Evolutionary conservation across 2,888 invertebrate species (phyloP).

Genomic region (Slavum lentiscoides): DNA sequence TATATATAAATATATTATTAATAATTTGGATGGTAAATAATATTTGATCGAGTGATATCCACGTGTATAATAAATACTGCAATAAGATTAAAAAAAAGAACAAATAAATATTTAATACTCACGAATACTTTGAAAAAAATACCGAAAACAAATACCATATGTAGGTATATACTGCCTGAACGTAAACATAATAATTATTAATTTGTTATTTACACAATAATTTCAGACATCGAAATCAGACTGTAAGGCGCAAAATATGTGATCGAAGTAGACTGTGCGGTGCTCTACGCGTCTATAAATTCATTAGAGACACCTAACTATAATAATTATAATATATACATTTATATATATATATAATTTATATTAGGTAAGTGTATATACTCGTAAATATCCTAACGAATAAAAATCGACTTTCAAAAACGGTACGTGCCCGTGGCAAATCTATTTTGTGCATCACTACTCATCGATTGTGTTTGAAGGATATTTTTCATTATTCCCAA

Average conservation of each 20-base stretch:
- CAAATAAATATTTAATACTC: not conserved
- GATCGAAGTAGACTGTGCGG: conserved; percentile 16
- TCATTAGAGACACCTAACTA: not conserved
- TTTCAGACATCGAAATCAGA: not conserved
- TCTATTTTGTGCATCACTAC: not conserved
- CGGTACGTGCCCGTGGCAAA: not conserved
- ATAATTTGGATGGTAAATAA: not conserved
- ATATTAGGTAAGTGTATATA: not conserved
- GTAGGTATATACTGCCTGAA: too few species aligned
- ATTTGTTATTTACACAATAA: not conserved
- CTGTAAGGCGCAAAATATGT: conserved; percentile 2
- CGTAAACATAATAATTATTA: too few species aligned
- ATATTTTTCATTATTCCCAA: conserved; percentile 26
- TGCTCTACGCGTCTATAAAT: conserved; percentile 2
- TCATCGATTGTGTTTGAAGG: conserved; percentile 13
- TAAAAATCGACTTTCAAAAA: conserved; percentile 17
- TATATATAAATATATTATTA: too few species aligned
- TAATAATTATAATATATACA: conserved; percentile 6
- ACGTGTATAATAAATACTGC: not conserved
- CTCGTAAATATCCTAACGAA: not conserved
- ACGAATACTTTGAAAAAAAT: too few species aligned
- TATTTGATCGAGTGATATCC: not conserved
- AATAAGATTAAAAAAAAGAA: not conserved
- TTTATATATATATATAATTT: too few species aligned
- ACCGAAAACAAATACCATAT: not conserved